Evolutionary conservation across 1,140 invertebrate species (phyloP).

Genomic region (Megathymus violae): DNA sequence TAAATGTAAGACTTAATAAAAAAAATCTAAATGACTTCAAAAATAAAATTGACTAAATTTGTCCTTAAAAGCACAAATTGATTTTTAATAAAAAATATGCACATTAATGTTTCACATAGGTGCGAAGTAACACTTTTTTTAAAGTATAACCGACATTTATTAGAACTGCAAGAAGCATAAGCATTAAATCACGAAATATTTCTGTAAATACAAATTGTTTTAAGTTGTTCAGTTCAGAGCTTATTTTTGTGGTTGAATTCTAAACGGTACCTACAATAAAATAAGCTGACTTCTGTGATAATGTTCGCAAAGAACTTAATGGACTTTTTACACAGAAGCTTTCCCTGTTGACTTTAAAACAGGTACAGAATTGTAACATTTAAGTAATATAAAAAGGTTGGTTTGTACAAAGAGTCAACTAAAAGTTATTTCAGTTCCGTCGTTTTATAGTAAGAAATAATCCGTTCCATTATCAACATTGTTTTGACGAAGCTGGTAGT

Average conservation of each 20-base stretch:
- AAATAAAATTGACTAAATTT: too few species aligned
- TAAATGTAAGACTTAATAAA: too few species aligned
- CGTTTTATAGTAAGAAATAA: background rate
- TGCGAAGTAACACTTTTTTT: too few species aligned
- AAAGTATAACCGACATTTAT: too few species aligned
- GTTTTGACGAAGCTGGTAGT: too few species aligned
- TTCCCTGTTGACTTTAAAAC: slow-evolving; percentile 40
- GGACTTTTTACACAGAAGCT: slow-evolving; percentile 53
- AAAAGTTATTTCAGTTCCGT: slow-evolving; percentile 7
- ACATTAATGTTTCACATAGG: too few species aligned
- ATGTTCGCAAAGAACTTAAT: slow-evolving; percentile 51
- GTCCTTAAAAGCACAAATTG: too few species aligned
- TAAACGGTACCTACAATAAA: slow-evolving; percentile 14
- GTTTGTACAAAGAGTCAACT: slow-evolving; percentile 29
- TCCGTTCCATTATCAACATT: background rate
- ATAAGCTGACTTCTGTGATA: slow-evolving; percentile 48
- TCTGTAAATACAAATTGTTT: background rate
- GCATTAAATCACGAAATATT: background rate
- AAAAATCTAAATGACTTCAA: too few species aligned
- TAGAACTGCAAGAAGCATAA: background rate
- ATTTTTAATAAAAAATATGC: too few species aligned
- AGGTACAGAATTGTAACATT: slow-evolving; percentile 45
- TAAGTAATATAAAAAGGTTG: slow-evolving; percentile 47
- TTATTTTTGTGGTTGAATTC: slow-evolving; percentile 23
- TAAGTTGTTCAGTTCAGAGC: slow-evolving; percentile 18